These are phyloP conservation scores for Dyspetes luteomarginatus DNA, from an alignment of 2,888 invertebrate genomes.

Conservation along the genomic window DNA sequence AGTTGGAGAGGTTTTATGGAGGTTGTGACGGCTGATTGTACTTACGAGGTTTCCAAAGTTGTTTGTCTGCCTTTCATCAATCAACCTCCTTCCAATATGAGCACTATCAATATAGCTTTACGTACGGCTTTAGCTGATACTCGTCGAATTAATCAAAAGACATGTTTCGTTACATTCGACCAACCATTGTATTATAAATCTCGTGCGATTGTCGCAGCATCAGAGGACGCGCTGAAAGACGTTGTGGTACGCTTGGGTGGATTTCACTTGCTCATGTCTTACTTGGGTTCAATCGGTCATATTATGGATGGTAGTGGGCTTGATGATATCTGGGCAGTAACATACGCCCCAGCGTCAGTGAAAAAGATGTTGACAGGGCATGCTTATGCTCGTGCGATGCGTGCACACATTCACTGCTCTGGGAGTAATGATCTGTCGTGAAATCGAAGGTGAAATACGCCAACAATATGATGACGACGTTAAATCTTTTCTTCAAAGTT, in stretches of 20 bases:
- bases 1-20: conserved; percentile 61
- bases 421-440: conserved; percentile 38
- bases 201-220: conserved; percentile 65
- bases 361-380: conserved; percentile 54
- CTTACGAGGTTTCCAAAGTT: conserved; percentile 31
- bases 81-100: conserved; percentile 50
- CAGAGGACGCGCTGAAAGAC: conserved; percentile 38
- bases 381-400: conserved; percentile 51
- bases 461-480: too few relatives aligned
- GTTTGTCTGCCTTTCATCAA: conserved; percentile 62
- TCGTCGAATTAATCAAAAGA: conserved; percentile 60
- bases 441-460: conserved; percentile 37
- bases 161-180: conserved; percentile 66
- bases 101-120: conserved; percentile 51
- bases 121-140: conserved; percentile 39
- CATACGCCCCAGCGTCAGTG: conserved; percentile 54
- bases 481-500: too few relatives aligned
- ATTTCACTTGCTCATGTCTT: conserved; percentile 62
- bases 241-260: conserved; percentile 62
- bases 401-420: conserved; percentile 59
- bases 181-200: conserved; percentile 69
- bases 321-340: conserved; percentile 57
- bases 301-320: conserved; percentile 65
- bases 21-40: too few relatives aligned
- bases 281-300: conserved; percentile 57